A percentile compares a stretch with the other conserved stretches of the same genome.
phyloP scores from a whole-genome alignment of 2,888 invertebrate genomes.

The Hedychridium roseum region DNA sequence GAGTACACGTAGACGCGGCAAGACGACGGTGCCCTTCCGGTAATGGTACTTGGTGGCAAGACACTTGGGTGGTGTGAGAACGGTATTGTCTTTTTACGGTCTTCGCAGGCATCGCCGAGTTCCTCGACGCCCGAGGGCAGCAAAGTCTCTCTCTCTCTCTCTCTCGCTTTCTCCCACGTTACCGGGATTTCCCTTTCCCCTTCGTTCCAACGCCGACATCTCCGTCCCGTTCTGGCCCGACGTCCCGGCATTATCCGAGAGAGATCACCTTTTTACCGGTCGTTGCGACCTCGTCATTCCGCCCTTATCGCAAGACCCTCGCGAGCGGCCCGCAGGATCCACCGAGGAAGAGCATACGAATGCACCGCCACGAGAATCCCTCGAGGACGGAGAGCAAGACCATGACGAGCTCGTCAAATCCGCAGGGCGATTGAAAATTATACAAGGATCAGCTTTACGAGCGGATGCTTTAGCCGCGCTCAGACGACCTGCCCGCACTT shows the following conservation, averaged over 20 bases:
- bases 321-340: conserved; percentile 34
- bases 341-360: conserved; percentile 23
- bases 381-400: conserved; percentile 14
- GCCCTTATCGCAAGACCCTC: conserved; percentile 57
- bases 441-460: conserved; percentile 64
- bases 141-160: conserved; percentile 20
- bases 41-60: conserved; percentile 43
- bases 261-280: conserved; percentile 64
- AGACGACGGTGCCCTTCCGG: conserved; percentile 14
- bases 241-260: conserved; percentile 53
- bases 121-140: conserved; percentile 42
- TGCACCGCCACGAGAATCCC: conserved; percentile 25
- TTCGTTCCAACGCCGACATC: conserved; percentile 13
- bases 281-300: conserved; percentile 64
- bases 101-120: conserved; percentile 46
- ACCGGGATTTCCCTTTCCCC: conserved; percentile 24
- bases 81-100: conserved; percentile 61
- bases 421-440: conserved; percentile 63
- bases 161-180: conserved; percentile 23
- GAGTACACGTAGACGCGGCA: conserved; percentile 9
- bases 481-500: conserved; percentile 39
- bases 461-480: conserved; percentile 49
- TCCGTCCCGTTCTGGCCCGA: conserved; percentile 23
- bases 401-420: conserved; percentile 63
- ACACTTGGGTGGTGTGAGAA: conserved; percentile 48